Conservation (phyloP, 2,113 vertebrate species). For the Chaetodon trifascialis region DNA sequence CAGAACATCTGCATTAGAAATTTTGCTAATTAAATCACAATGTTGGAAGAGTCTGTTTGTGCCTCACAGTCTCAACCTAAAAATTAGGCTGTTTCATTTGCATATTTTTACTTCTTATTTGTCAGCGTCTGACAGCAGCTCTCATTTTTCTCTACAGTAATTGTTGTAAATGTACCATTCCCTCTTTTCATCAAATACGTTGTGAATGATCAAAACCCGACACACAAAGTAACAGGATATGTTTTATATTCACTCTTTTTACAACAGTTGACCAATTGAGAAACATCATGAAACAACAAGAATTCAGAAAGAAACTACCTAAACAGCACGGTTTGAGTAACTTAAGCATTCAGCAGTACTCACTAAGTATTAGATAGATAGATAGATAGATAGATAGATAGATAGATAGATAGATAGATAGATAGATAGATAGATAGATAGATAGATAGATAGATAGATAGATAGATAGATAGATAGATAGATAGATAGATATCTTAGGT, state of each 20-base stretch:
- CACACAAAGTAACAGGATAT: background rate
- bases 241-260: background rate
- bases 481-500: background rate
- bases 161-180: background rate
- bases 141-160: slow-evolving; percentile 4
- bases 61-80: slow-evolving; percentile 19
- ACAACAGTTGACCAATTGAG: background rate
- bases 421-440: background rate
- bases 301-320: background rate
- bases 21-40: slow-evolving; percentile 54
- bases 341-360: background rate
- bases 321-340: background rate
- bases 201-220: background rate
- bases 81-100: slow-evolving; percentile 23
- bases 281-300: background rate
- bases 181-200: background rate
- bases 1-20: slow-evolving; percentile 29
- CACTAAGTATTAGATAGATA: background rate
- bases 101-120: slow-evolving; percentile 14
- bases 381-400: background rate
- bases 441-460: background rate
- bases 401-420: too few relatives aligned
- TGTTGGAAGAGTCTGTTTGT: slow-evolving; percentile 41
- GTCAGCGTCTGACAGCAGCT: slow-evolving; percentile 8
- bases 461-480: too few relatives aligned